These are phyloP conservation scores for Platorchestia sp. DNA, from an alignment of 1,140 invertebrate genomes.

Conservation along the genomic window DNA sequence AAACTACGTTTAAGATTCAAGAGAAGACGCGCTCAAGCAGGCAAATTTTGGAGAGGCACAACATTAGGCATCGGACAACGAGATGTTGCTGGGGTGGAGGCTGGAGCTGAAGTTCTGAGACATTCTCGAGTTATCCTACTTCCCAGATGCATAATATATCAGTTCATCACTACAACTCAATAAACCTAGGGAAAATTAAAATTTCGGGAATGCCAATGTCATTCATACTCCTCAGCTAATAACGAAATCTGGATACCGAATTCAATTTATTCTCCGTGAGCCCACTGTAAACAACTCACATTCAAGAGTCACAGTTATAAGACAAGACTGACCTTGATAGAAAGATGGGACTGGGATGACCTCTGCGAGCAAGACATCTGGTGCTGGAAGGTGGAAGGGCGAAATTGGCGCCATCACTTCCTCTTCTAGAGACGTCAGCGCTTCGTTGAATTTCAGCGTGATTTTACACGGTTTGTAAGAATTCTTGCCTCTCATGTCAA, in stretches of 20 bases:
- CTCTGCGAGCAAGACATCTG: slow-evolving; percentile 58
- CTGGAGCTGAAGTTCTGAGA: too few species aligned
- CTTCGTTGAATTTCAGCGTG: slow-evolving; percentile 72
- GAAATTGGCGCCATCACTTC: slow-evolving; percentile 57
- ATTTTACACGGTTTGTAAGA: slow-evolving; percentile 82
- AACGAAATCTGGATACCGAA: background rate
- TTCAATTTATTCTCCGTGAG: too few species aligned
- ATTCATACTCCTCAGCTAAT: background rate
- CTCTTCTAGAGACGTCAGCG: background rate
- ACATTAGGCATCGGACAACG: too few species aligned
- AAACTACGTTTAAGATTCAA: too few species aligned
- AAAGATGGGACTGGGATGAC: slow-evolving; percentile 64
- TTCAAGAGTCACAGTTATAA: background rate
- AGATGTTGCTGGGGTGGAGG: too few species aligned
- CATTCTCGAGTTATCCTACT: background rate
- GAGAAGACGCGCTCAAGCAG: too few species aligned
- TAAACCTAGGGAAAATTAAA: background rate
- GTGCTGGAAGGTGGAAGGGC: slow-evolving; percentile 8
- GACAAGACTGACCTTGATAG: slow-evolving; percentile 59
- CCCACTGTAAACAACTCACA: background rate
- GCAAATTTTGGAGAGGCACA: too few species aligned
- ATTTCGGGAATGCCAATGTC: background rate
- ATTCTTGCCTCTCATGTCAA: slow-evolving; percentile 75
- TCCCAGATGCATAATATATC: background rate
- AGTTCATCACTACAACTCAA: background rate